Evolutionary conservation across 1,140 invertebrate species (phyloP).

Genomic region (Ceratina japonica): DNA sequence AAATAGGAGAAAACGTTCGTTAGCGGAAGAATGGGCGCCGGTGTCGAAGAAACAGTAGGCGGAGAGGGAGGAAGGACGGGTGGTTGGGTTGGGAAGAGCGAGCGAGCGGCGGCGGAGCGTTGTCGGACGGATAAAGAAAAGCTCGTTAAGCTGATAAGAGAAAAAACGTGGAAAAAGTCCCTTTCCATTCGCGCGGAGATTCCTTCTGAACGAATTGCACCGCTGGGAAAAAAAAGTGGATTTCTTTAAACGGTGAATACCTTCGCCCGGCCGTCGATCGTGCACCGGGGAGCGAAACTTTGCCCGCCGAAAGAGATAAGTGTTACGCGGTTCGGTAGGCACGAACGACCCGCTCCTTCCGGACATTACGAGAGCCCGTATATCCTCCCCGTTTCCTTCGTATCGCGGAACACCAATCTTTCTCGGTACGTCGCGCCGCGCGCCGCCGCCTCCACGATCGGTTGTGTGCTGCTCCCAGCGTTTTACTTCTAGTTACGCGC

Average conservation of each 20-base stretch:
- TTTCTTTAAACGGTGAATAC: slow-evolving; percentile 53
- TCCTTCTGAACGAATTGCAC: slow-evolving; percentile 46
- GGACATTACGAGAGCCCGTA: slow-evolving; percentile 14
- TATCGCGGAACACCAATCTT: background rate
- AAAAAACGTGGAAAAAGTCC: slow-evolving; percentile 29
- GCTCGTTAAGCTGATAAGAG: slow-evolving; percentile 60
- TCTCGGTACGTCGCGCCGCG: background rate
- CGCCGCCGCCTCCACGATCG: background rate
- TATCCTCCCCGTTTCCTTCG: slow-evolving; percentile 14
- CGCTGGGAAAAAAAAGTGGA: slow-evolving; percentile 29
- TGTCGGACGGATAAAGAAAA: slow-evolving; percentile 45
- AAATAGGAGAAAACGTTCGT: slow-evolving; percentile 2
- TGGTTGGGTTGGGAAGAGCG: too few relatives aligned
- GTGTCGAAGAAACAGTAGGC: background rate
- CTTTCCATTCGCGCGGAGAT: slow-evolving; percentile 53
- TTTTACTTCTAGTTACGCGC: background rate
- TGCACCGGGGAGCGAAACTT: slow-evolving; percentile 34
- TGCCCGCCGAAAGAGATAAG: slow-evolving; percentile 44
- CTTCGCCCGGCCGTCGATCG: slow-evolving; percentile 25
- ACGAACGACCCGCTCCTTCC: slow-evolving; percentile 7
- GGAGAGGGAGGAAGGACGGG: too few relatives aligned
- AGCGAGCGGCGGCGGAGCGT: background rate
- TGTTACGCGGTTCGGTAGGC: slow-evolving; percentile 52
- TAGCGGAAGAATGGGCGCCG: slow-evolving; percentile 16
- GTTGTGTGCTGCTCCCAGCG: background rate